A percentile compares a stretch with the other conserved stretches of the same genome.
Evolutionary conservation across 2,797 vertebrate species (phyloP).

Genomic region (Anabacerthia variegaticeps): DNA sequence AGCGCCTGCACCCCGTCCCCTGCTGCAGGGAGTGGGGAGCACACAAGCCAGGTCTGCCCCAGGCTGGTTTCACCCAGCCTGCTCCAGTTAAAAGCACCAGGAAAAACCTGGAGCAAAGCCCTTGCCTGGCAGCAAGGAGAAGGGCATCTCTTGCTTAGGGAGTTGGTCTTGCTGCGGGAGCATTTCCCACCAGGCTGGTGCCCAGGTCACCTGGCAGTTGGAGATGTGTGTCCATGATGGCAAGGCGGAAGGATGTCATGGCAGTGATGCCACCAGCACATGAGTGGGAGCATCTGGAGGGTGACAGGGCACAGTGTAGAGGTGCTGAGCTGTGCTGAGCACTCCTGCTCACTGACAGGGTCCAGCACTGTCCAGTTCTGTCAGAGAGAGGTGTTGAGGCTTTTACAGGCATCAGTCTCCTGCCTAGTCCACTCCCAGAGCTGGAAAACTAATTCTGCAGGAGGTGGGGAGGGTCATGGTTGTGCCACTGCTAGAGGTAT

Average conservation of each 20-base stretch:
- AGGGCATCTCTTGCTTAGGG: accelerated
- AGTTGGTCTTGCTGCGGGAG: neutral
- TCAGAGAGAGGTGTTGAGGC: neutral
- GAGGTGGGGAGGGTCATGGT: neutral
- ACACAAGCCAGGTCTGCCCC: neutral
- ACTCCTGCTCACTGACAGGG: accelerated
- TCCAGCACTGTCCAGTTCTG: neutral
- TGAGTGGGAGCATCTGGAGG: neutral
- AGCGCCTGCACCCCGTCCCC: neutral
- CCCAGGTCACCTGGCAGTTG: neutral
- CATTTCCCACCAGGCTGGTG: neutral
- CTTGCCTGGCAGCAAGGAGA: accelerated
- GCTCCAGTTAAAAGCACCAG: neutral
- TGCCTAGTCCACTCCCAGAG: neutral
- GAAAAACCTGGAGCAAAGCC: neutral
- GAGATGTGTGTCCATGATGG: accelerated
- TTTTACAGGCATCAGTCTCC: neutral
- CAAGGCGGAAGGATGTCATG: neutral
- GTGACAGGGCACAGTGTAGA: neutral
- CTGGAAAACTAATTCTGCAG: neutral
- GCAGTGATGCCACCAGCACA: neutral
- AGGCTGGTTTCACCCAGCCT: neutral
- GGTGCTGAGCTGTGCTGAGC: neutral
- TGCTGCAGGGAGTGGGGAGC: accelerated
- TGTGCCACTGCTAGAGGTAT: neutral